Conservation (phyloP, 2,113 vertebrate species). For the Hepsetus odoe region DNA sequence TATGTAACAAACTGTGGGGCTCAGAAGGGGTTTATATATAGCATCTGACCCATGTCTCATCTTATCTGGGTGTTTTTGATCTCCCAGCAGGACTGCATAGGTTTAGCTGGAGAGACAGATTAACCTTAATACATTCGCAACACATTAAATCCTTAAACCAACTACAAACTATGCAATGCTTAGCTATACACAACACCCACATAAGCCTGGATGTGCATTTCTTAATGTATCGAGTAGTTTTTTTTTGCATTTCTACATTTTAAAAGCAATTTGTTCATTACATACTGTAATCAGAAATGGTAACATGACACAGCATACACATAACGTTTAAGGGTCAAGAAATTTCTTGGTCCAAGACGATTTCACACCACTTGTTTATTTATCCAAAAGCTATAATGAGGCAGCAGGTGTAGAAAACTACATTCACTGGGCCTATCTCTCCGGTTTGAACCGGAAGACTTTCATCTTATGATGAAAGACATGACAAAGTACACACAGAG, state of each 20-base stretch:
- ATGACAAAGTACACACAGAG: neutral
- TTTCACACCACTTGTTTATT: neutral
- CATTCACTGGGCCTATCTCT: neutral
- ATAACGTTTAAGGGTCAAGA: neutral
- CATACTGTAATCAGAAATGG: neutral
- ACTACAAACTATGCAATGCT: slow-evolving; percentile 18
- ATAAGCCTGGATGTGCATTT: slow-evolving; percentile 38
- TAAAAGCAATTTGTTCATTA: neutral
- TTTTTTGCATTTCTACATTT: neutral
- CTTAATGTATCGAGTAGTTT: slow-evolving; percentile 4
- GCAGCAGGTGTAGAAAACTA: neutral
- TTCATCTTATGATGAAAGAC: neutral
- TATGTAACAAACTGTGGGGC: slow-evolving; percentile 5
- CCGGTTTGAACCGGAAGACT: neutral
- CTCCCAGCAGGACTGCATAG: slow-evolving; percentile 40
- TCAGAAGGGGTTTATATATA: slow-evolving; percentile 31
- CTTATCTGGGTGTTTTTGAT: slow-evolving; percentile 44
- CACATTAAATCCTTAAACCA: slow-evolving; percentile 48
- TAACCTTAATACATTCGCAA: slow-evolving; percentile 57
- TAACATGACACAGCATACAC: neutral
- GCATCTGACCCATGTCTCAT: slow-evolving; percentile 26
- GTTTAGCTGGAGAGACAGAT: slow-evolving; percentile 52
- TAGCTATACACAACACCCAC: slow-evolving; percentile 20
- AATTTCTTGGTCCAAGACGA: slow-evolving; percentile 13
- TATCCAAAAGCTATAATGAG: neutral